phyloP scores from a whole-genome alignment of 2,797 vertebrate species.

The Borostomias antarcticus region DNA sequence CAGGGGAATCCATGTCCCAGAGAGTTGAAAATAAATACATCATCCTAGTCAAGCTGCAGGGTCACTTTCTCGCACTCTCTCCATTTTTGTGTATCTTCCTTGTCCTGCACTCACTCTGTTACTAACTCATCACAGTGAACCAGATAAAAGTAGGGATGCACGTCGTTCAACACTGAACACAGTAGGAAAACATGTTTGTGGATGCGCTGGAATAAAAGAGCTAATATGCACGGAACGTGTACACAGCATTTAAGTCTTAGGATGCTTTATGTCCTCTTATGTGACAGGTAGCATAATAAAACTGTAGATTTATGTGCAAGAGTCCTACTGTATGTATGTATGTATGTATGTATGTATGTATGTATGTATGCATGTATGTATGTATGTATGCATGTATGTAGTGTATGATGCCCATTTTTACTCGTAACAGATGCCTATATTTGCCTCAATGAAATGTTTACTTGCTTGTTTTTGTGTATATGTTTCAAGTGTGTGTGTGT shows the following conservation, averaged over 20 bases:
- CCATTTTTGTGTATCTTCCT: slow-evolving; percentile 19
- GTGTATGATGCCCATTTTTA: slow-evolving; percentile 13
- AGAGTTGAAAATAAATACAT: slow-evolving; percentile 81
- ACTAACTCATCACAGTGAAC: slow-evolving; percentile 64
- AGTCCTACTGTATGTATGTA: slow-evolving; percentile 38
- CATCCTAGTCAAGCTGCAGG: slow-evolving; percentile 55
- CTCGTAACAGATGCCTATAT: slow-evolving; percentile 27
- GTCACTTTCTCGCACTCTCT: slow-evolving; percentile 40
- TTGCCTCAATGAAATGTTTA: slow-evolving; percentile 10
- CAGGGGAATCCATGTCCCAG: slow-evolving; percentile 64
- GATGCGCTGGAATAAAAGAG: slow-evolving; percentile 56
- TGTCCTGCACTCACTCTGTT: slow-evolving; percentile 24
- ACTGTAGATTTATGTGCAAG: slow-evolving; percentile 21
- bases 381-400: too few relatives aligned
- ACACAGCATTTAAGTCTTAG: slow-evolving; percentile 16
- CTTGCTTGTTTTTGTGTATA: neutral
- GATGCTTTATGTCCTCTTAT: slow-evolving; percentile 40
- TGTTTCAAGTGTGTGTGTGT: neutral
- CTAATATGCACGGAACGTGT: slow-evolving; percentile 17
- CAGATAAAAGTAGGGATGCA: slow-evolving; percentile 58
- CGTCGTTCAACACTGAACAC: slow-evolving; percentile 48
- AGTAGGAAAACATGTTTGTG: slow-evolving; percentile 52
- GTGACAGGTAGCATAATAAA: slow-evolving; percentile 37
- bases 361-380: slow-evolving; percentile 20
- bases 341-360: slow-evolving; percentile 55